A percentile compares a stretch with the other conserved stretches of the same genome.
Conservation (phyloP, 35 echinoderm and acorn worm genomes). For the Acanthaster planci region DNA sequence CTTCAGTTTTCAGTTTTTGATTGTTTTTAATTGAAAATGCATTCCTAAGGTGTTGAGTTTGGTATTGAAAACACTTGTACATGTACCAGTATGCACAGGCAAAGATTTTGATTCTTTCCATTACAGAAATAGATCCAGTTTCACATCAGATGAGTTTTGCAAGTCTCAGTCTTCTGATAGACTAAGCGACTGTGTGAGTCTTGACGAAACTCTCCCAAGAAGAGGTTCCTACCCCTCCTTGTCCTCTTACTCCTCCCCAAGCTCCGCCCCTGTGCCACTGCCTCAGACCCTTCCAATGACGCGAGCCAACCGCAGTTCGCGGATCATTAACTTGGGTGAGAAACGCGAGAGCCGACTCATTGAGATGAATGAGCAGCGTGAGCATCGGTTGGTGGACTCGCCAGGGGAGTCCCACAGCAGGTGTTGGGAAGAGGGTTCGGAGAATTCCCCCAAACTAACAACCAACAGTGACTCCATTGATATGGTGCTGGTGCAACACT, state of each 20-base stretch:
- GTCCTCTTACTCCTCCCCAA: constrained; percentile 11
- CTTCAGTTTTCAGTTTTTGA: too few relatives aligned
- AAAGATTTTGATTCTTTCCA: not conserved
- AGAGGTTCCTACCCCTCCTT: constrained; percentile 21
- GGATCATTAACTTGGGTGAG: constrained; percentile 80
- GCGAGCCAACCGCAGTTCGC: constrained; percentile 44
- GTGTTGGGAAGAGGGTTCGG: constrained; percentile 51
- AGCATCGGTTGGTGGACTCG: constrained; percentile 68
- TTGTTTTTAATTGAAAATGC: too few relatives aligned
- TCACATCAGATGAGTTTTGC: constrained; percentile 11
- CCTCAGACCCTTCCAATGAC: not conserved
- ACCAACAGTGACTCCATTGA: constrained; percentile 75
- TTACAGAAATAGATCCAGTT: constrained; percentile 12
- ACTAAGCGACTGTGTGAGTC: constrained; percentile 38
- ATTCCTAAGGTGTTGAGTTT: too few relatives aligned
- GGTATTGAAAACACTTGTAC: too few relatives aligned
- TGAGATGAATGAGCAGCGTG: constrained; percentile 86
- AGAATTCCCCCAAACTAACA: constrained; percentile 48
- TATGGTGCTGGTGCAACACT: constrained; percentile 76
- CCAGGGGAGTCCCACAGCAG: constrained; percentile 61
- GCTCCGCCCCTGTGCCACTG: not conserved
- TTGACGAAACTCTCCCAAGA: constrained; percentile 18
- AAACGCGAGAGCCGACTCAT: constrained; percentile 89
- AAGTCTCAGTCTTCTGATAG: constrained; percentile 31
- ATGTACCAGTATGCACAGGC: too few relatives aligned